Conservation (phyloP, 2,113 vertebrate genomes). For the Bufo bufo region DNA sequence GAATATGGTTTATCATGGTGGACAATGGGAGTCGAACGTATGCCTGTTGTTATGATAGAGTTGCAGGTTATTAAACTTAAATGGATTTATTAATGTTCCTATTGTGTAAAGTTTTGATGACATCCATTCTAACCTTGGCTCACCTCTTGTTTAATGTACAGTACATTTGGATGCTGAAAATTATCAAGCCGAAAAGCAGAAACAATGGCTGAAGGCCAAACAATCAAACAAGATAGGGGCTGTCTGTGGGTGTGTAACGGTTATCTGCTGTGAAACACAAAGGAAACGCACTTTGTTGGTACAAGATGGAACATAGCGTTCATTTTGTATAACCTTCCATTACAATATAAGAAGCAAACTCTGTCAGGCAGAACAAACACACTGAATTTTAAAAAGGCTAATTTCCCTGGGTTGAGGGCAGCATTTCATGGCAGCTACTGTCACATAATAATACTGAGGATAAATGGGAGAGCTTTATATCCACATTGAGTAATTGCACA, state of each 20-base stretch:
- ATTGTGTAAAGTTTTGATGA: constrained; percentile 7
- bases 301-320: neutral
- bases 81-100: neutral
- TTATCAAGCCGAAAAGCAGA: neutral
- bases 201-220: constrained; percentile 40
- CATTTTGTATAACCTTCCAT: constrained; percentile 19
- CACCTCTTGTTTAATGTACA: neutral
- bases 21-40: neutral
- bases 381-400: too few relatives aligned
- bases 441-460: too few relatives aligned
- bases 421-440: too few relatives aligned
- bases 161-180: neutral
- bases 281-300: neutral
- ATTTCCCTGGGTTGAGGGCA: too few relatives aligned
- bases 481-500: too few relatives aligned
- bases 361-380: too few relatives aligned
- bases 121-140: neutral
- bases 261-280: neutral
- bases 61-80: neutral
- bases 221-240: neutral
- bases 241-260: neutral
- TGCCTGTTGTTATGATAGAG: neutral
- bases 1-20: neutral
- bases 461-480: too few relatives aligned
- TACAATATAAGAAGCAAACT: too few relatives aligned